Percentiles rank a stretch among this genome's conserved stretches.
Conservation (phyloP, 2,797 vertebrate species). For the Toxotes lorentzi region DNA sequence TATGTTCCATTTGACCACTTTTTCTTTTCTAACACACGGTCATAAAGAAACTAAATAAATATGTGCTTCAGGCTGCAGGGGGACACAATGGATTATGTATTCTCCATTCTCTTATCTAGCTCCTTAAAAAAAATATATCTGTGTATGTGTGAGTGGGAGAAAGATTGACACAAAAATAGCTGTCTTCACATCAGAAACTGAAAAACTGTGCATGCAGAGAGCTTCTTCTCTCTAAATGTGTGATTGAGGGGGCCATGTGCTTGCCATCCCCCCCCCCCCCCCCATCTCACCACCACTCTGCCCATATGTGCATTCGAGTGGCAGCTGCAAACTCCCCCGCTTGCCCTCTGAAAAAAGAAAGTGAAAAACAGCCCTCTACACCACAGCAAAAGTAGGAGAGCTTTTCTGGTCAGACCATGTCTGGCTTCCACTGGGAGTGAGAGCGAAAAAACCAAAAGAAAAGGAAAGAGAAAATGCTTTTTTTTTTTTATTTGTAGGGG, state of each 20-base stretch:
- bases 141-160: not conserved
- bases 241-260: conserved; percentile 77
- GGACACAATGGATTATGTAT: conserved; percentile 22
- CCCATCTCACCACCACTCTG: conserved; percentile 58
- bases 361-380: conserved; percentile 60
- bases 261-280: conserved; percentile 44
- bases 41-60: conserved; percentile 44
- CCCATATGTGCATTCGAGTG: conserved; percentile 78
- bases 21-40: conserved; percentile 15
- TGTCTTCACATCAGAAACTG: conserved; percentile 3
- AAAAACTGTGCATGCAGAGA: conserved; percentile 32
- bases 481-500: conserved; percentile 11
- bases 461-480: conserved; percentile 22
- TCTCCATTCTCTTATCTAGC: not conserved
- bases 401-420: conserved; percentile 36
- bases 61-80: conserved; percentile 27
- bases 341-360: conserved; percentile 64
- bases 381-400: conserved; percentile 40
- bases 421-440: conserved; percentile 26
- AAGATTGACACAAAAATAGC: not conserved
- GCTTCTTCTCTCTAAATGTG: conserved; percentile 45
- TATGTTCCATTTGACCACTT: not conserved
- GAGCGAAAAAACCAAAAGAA: conserved; percentile 8
- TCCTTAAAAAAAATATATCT: conserved; percentile 2
- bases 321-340: conserved; percentile 82